A percentile compares a stretch with the other conserved stretches of the same genome.
Conservation (phyloP, 2,888 invertebrate genomes). For the Yponomeuta plumbellus region DNA sequence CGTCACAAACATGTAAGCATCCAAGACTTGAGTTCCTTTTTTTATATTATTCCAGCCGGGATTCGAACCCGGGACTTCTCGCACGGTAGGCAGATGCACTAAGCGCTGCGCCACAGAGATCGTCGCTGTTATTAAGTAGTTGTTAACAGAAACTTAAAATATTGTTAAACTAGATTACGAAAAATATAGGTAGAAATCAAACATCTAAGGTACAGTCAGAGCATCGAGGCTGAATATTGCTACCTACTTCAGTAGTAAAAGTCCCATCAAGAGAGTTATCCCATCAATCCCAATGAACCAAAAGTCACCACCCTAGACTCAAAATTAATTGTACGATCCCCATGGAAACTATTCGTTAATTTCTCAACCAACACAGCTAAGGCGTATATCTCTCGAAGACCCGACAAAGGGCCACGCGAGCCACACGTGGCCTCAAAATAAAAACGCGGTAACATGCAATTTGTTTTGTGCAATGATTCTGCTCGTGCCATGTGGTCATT, state of each 20-base stretch:
- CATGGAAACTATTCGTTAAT: not conserved
- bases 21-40: too few relatives aligned
- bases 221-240: slow-evolving; percentile 18
- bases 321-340: not conserved
- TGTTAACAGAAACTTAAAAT: too few relatives aligned
- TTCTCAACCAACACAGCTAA: slow-evolving; percentile 30
- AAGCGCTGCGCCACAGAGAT: too few relatives aligned
- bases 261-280: not conserved
- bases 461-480: slow-evolving; percentile 57
- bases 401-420: not conserved
- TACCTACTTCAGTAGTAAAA: not conserved
- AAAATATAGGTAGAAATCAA: too few relatives aligned
- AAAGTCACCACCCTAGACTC: not conserved
- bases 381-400: slow-evolving; percentile 26
- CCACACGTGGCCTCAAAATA: slow-evolving; percentile 51
- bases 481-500: slow-evolving; percentile 69
- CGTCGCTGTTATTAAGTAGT: too few relatives aligned
- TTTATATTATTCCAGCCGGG: too few relatives aligned
- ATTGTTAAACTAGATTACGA: too few relatives aligned
- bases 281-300: not conserved
- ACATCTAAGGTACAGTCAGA: slow-evolving; percentile 2
- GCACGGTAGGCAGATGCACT: too few relatives aligned
- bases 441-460: slow-evolving; percentile 56
- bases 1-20: too few relatives aligned
- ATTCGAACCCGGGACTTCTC: too few relatives aligned